These are phyloP conservation scores for Synergus laeviventris DNA, from an alignment of 2,888 invertebrate species.

Conservation along the genomic window DNA sequence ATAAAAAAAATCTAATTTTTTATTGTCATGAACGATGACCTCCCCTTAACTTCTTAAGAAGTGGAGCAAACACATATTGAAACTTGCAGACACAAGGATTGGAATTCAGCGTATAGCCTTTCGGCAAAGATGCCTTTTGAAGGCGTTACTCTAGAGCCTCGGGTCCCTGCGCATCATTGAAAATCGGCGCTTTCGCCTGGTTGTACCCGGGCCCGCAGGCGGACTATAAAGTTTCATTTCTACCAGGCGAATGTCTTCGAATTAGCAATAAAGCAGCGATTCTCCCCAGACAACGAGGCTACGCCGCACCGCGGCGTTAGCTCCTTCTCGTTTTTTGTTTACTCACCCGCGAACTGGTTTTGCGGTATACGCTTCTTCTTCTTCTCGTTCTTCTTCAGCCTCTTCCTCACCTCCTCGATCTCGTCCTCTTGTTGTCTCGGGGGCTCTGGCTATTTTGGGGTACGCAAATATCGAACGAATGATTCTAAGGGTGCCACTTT, in stretches of 20 bases:
- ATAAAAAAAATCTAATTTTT: too few species aligned
- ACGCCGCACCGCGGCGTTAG: conserved; percentile 64
- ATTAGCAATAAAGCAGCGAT: conserved; percentile 74
- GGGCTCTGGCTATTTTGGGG: conserved; percentile 26
- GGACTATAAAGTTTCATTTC: conserved; percentile 72
- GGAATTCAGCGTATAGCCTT: conserved; percentile 18
- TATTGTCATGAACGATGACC: too few species aligned
- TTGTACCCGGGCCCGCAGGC: conserved; percentile 61
- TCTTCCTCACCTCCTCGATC: conserved; percentile 44
- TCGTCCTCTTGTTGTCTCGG: conserved; percentile 35
- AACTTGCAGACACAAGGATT: conserved; percentile 2
- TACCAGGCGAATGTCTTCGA: conserved; percentile 71
- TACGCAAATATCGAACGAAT: conserved; percentile 38
- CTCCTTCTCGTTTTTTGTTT: conserved; percentile 74
- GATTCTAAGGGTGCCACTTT: background rate
- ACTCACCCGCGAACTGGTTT: conserved; percentile 76
- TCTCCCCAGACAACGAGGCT: conserved; percentile 66
- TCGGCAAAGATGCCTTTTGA: conserved; percentile 22
- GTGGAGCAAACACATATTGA: conserved; percentile 3
- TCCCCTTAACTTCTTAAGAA: too few species aligned
- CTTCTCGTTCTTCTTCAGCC: conserved; percentile 38
- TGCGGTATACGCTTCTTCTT: conserved; percentile 68
- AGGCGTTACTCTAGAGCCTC: conserved; percentile 26
- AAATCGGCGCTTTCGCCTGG: conserved; percentile 53
- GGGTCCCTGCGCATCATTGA: conserved; percentile 44